Evolutionary conservation across 2,113 vertebrate species (phyloP).

Genomic region (Gymnocephalus cernua): DNA sequence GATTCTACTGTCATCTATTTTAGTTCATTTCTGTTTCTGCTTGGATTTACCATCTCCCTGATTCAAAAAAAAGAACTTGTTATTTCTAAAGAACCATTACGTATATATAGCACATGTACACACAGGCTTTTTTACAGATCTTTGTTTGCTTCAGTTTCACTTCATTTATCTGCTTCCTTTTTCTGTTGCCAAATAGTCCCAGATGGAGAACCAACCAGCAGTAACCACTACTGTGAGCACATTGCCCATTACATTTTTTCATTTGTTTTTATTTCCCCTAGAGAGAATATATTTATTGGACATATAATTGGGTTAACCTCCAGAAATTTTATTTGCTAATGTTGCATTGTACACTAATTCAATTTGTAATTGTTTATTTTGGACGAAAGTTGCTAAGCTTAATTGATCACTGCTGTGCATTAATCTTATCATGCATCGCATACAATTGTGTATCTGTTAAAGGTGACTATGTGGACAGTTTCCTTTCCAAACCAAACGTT

Average conservation of each 20-base stretch:
- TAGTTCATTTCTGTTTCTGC: neutral
- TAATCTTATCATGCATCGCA: neutral
- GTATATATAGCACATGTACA: conserved; percentile 23
- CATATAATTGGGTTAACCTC: neutral
- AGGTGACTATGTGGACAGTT: neutral
- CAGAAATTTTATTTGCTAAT: conserved; percentile 13
- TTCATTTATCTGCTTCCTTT: conserved; percentile 49
- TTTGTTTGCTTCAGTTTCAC: conserved; percentile 47
- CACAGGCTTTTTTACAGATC: conserved; percentile 31
- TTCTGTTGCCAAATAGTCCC: conserved; percentile 77
- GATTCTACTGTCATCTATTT: neutral
- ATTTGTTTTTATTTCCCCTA: conserved; percentile 13
- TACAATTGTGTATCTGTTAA: neutral
- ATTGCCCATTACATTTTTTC: conserved; percentile 22
- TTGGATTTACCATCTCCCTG: neutral
- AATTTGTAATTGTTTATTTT: neutral
- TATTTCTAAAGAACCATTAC: conserved; percentile 56
- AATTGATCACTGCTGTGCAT: neutral
- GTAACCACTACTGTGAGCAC: conserved; percentile 81
- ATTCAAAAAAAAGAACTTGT: conserved; percentile 39
- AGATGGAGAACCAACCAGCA: conserved; percentile 75
- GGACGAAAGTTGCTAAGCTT: neutral
- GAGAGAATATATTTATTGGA: neutral
- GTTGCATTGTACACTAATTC: neutral
- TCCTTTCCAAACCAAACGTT: neutral